Conservation (phyloP, 2,797 vertebrate species). For the Naso thynnoides region DNA sequence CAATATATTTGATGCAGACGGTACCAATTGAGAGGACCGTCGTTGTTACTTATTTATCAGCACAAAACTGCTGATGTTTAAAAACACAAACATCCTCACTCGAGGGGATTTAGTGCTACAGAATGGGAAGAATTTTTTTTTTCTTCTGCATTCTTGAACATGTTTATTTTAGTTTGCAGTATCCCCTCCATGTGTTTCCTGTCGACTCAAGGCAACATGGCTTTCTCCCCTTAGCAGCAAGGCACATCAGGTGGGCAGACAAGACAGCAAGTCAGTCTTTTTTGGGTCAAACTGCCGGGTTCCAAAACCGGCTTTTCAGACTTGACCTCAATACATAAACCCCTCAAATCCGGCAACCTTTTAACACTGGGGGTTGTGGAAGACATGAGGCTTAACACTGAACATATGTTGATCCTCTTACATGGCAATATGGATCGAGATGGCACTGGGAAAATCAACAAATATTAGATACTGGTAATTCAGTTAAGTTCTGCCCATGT, state of each 20-base stretch:
- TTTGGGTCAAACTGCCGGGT: slow-evolving; percentile 51
- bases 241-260: slow-evolving; percentile 38
- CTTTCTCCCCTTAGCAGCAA: slow-evolving; percentile 25
- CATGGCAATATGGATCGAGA: slow-evolving; percentile 32
- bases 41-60: slow-evolving; percentile 21
- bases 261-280: slow-evolving; percentile 45
- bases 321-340: slow-evolving; percentile 76
- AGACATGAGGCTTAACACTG: slow-evolving; percentile 54
- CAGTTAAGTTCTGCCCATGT: slow-evolving; percentile 47
- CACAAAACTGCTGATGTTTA: background rate
- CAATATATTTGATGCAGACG: slow-evolving; percentile 4
- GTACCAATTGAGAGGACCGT: background rate
- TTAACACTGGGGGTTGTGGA: slow-evolving; percentile 57
- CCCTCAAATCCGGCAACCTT: slow-evolving; percentile 70
- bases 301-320: slow-evolving; percentile 69
- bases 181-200: slow-evolving; percentile 18
- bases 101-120: background rate
- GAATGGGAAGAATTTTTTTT: slow-evolving; percentile 6
- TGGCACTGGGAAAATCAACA: slow-evolving; percentile 56
- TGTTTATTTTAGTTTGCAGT: slow-evolving; percentile 20
- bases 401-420: slow-evolving; percentile 75
- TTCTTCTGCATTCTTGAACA: slow-evolving; percentile 25
- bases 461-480: slow-evolving; percentile 52
- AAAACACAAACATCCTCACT: slow-evolving; percentile 13
- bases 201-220: slow-evolving; percentile 5